These are phyloP conservation scores for Callaeas wilsoni DNA, from an alignment of 2,113 vertebrate species.

Conservation along the genomic window DNA sequence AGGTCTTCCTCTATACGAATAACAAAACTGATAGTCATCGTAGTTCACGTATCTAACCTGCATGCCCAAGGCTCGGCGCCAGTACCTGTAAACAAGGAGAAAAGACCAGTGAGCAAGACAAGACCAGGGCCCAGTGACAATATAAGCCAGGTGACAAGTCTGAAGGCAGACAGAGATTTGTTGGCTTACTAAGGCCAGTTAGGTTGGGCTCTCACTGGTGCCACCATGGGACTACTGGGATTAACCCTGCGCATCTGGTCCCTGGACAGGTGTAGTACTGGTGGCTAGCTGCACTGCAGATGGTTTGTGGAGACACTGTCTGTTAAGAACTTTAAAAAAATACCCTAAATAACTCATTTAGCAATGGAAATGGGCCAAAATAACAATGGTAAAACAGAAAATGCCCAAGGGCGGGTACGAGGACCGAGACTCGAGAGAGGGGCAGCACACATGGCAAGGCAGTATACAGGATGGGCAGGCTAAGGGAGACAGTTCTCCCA, in stretches of 20 bases:
- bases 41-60: slow-evolving; percentile 73
- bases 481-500: background rate
- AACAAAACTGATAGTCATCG: slow-evolving; percentile 88
- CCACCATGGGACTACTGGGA: background rate
- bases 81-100: slow-evolving; percentile 73
- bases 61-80: slow-evolving; percentile 83
- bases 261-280: background rate
- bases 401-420: background rate
- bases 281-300: background rate
- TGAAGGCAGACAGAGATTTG: background rate
- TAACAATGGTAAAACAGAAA: background rate
- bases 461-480: fast-evolving
- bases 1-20: slow-evolving; percentile 82
- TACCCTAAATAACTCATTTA: background rate
- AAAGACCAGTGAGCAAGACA: background rate
- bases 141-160: background rate
- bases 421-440: background rate
- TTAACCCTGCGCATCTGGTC: background rate
- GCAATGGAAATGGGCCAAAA: background rate
- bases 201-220: background rate
- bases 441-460: background rate
- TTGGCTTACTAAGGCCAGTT: background rate
- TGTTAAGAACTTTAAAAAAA: background rate
- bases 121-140: background rate
- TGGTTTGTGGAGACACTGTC: background rate